Evolutionary conservation across 2,113 vertebrate species (phyloP), one percentile per base, ranked within the genome.

Genomic region (Calypte anna): DNA sequence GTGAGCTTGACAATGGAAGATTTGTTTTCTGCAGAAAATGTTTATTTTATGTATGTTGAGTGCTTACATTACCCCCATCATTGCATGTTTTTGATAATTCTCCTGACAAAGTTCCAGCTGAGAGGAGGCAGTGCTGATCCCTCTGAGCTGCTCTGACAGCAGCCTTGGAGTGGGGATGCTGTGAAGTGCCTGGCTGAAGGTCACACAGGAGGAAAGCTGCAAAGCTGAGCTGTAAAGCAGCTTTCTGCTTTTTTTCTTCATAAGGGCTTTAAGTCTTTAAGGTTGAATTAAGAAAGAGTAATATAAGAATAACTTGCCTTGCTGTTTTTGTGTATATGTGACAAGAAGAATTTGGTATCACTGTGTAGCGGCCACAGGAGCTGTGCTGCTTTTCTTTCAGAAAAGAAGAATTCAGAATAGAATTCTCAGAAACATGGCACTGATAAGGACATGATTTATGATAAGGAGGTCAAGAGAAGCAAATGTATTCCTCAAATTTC

Each of bases 401-500:
- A 38, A 38, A 38, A 38, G 36, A 38, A 38, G 36, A 38, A 87
- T 85, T 89, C 63, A 66, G 51, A 73, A 55, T 24, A 66, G 74
- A 79, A 54, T 91, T 82, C 43, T 62, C 43, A 85, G 81, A 61
- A 89, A 6, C 54, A 12, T 6, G 0, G 24, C 1, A 2, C 66
- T 51, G 74, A 54, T 33, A 33, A 33, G 33, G 33, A 33, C 33
- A 33, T 93, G 89, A 82, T 93, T 95, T 79, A 23, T 86, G 81
- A 89, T 92, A 79, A 96, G 62, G n/a, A 82, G 86, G 93, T 97
- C 86, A 94, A 58, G 58, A 75, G 89, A 89, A 93, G 62, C 44
- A 92, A 94, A 95, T 72, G 19, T 50, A 73, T 93, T 94, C 44
- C 4, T 93, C 44, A 62, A 14, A 88, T 76, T 96, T 93, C 75